These are phyloP conservation scores for Canis aureus DNA, from an alignment of 2,113 vertebrate species.

Conservation along the genomic window DNA sequence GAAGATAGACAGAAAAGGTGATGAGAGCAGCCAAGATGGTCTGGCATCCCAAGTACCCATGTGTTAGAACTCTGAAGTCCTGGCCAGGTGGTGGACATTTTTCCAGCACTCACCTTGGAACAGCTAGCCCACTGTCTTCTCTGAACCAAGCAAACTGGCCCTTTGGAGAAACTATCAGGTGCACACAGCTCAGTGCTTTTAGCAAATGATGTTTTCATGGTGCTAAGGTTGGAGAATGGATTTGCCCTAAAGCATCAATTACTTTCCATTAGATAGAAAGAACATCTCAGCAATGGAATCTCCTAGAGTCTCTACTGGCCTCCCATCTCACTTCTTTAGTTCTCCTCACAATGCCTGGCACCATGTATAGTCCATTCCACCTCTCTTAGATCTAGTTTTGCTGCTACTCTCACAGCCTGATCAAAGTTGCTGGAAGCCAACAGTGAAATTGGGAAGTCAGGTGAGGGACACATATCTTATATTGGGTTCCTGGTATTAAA, in stretches of 20 bases:
- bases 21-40: background rate
- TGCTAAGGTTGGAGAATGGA: background rate
- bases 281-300: background rate
- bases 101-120: background rate
- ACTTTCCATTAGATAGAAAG: background rate
- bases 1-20: background rate
- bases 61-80: background rate
- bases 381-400: background rate
- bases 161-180: background rate
- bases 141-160: background rate
- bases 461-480: background rate
- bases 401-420: background rate
- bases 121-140: background rate
- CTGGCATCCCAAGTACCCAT: fast-evolving
- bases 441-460: background rate
- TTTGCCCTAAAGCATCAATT: background rate
- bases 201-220: background rate
- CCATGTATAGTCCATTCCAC: background rate
- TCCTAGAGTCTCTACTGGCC: background rate
- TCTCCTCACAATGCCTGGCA: background rate
- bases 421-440: background rate
- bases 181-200: background rate
- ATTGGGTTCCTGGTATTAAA: background rate
- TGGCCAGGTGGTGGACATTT: background rate
- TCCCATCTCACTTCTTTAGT: background rate